phyloP scores from a whole-genome alignment of 2,888 invertebrate genomes.

The Caenorhabditis angaria region DNA sequence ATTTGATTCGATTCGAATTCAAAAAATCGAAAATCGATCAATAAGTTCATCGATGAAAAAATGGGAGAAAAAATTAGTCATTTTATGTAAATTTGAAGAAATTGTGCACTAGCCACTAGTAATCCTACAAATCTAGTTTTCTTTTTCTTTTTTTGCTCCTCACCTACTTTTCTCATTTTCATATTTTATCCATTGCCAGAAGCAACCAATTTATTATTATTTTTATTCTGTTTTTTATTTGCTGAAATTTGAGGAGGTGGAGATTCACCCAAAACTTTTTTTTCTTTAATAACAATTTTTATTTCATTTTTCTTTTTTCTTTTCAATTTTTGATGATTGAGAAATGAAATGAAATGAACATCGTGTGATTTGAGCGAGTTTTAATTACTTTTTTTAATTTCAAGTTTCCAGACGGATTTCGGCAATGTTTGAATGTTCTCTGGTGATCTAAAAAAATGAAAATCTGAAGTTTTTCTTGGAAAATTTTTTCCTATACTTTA shows the following conservation, averaged over 20 bases:
- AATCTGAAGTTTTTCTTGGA: too few relatives aligned
- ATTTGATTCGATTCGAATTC: too few relatives aligned
- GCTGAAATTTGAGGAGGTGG: not conserved
- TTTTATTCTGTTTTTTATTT: too few relatives aligned
- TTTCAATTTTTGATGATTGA: not conserved
- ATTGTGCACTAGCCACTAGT: not conserved
- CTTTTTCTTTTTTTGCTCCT: not conserved
- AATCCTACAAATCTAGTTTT: not conserved
- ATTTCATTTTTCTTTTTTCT: not conserved
- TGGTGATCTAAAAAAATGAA: not conserved
- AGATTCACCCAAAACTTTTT: slow-evolving; percentile 1
- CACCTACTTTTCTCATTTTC: not conserved
- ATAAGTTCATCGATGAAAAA: not conserved
- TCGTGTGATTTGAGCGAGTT: not conserved
- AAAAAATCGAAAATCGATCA: too few relatives aligned
- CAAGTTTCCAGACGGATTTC: not conserved
- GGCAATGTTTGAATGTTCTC: not conserved
- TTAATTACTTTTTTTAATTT: not conserved
- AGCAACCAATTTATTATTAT: too few relatives aligned
- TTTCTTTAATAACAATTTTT: not conserved
- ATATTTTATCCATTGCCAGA: not conserved
- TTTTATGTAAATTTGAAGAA: not conserved
- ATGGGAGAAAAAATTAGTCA: not conserved
- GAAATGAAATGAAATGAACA: too few relatives aligned
- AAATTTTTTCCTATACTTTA: too few relatives aligned